These are phyloP conservation scores for Actinemys pallida DNA, from an alignment of 2,113 vertebrate species.

Conservation along the genomic window DNA sequence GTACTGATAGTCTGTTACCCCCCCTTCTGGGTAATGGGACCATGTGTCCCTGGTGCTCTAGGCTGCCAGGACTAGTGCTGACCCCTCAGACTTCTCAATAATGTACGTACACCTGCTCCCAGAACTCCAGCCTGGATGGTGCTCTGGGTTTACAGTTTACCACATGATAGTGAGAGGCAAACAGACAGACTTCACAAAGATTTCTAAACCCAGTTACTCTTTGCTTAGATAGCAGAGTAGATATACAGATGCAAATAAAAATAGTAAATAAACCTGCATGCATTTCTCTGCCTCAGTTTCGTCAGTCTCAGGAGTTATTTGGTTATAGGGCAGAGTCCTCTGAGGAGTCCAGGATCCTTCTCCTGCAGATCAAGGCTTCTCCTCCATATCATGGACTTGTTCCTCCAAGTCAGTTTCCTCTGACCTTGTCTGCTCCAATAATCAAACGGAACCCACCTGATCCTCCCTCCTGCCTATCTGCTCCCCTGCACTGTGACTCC, in stretches of 20 bases:
- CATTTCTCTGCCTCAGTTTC: neutral
- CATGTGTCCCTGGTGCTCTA: neutral
- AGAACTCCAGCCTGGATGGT: neutral
- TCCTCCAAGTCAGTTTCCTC: neutral
- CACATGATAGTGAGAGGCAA: neutral
- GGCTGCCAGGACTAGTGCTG: neutral
- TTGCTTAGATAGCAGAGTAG: neutral
- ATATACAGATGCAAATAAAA: neutral
- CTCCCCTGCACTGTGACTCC: too few species aligned
- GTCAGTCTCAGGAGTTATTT: neutral
- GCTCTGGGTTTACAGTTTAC: neutral
- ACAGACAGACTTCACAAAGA: neutral
- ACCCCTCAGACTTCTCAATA: neutral
- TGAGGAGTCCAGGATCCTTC: neutral
- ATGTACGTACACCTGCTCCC: neutral
- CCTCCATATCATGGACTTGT: neutral
- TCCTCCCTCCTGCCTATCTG: neutral
- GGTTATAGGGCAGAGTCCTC: neutral
- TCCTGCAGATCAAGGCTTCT: neutral
- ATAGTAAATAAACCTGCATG: too few species aligned
- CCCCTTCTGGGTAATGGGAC: neutral
- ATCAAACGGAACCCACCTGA: neutral
- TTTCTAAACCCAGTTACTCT: neutral
- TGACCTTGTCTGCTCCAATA: too few species aligned
- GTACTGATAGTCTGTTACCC: neutral